Base-by-base conservation (phyloP, 2,113 vertebrate species). In the Chionomys nivalis region DNA sequence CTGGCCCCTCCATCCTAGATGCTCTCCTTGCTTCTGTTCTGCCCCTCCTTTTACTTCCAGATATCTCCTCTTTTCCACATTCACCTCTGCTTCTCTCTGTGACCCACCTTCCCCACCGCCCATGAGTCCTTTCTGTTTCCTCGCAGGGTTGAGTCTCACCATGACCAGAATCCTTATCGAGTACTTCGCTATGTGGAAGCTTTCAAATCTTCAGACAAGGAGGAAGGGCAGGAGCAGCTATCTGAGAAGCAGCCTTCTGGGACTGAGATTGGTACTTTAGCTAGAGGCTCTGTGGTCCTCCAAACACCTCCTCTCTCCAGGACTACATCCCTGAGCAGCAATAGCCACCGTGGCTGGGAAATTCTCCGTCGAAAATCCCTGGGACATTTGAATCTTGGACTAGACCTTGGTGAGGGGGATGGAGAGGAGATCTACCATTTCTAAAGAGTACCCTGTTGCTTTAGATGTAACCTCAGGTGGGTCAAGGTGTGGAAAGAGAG, bases 121-220 rank as follows among this genome's bases (percentile, higher is more conserved):
- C 14, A 70, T 95, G 81, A 96, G 49, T 79, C 47, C 88, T 66
- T 92, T 96, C 33, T n/a, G 10, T 88, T 63, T 92, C 44, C 93
- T 52, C 95, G 61, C 58, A 99, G 99, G 96, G 99, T 99, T 28
- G 99, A 99, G 97, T 99, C 99, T 95, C 98, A 99, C 72, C 98
- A 98, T 3, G 99, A 99, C 79, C 97, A 98, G 14, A 98, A 98
- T 96, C 96, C 98, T 14, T 98, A 99, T 61, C 99, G 99, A 98
- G 98, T 99, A 89, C 98, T 98, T 19, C 98, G 99, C 7, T 99
- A 99, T 52, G 96, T 99, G 31, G 99, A 99, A 85, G 99, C 98
- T 1, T 99, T 99, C 94, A 98, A 99, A 85, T 96, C 94, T 90
- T 98, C 98, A 9, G 99, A 99, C 0, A 97, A 98, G 16, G 98